These are phyloP conservation scores for Elymnias hypermnestra DNA, from an alignment of 1,140 invertebrate species.

Conservation along the genomic window DNA sequence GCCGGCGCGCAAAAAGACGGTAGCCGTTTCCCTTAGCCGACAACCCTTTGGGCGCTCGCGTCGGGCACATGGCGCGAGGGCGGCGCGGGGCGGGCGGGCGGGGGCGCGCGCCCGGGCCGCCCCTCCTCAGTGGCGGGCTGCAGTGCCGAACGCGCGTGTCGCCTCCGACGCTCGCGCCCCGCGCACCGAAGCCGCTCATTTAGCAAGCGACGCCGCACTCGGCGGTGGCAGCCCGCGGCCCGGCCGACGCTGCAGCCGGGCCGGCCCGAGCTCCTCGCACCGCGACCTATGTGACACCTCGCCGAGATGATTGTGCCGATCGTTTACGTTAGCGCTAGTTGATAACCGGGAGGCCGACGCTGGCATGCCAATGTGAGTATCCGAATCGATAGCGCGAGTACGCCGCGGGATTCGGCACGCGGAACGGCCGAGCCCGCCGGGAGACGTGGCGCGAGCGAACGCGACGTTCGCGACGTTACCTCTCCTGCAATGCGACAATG, in stretches of 20 bases:
- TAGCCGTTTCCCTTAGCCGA: slow-evolving; percentile 52
- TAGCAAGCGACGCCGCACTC: slow-evolving; percentile 61
- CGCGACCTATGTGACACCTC: slow-evolving; percentile 51
- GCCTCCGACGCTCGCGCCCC: slow-evolving; percentile 61
- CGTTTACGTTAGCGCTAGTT: slow-evolving; percentile 67
- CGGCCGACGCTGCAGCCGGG: slow-evolving; percentile 55
- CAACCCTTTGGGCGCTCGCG: slow-evolving; percentile 64
- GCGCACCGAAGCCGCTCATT: slow-evolving; percentile 58
- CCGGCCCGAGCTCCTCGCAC: slow-evolving; percentile 45
- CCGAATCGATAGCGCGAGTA: slow-evolving; percentile 35
- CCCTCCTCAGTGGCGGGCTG: slow-evolving; percentile 70
- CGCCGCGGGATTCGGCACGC: slow-evolving; percentile 23
- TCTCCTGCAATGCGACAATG: slow-evolving; percentile 66
- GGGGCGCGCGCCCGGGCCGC: slow-evolving; percentile 54
- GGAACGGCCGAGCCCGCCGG: slow-evolving; percentile 32
- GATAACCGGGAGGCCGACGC: slow-evolving; percentile 59
- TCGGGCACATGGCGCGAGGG: slow-evolving; percentile 60
- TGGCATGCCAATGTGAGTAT: slow-evolving; percentile 73
- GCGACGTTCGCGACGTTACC: slow-evolving; percentile 13
- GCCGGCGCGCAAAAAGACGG: slow-evolving; percentile 23
- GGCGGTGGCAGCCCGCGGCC: slow-evolving; percentile 51
- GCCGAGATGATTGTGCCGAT: slow-evolving; percentile 54
- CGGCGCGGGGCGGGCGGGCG: slow-evolving; percentile 31
- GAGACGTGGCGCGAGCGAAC: slow-evolving; percentile 17
- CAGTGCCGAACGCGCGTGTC: slow-evolving; percentile 70